Percentiles rank a stretch among this genome's conserved stretches.
Conservation (phyloP, 2,113 vertebrate species). For the Zosterops hypoxanthus region DNA sequence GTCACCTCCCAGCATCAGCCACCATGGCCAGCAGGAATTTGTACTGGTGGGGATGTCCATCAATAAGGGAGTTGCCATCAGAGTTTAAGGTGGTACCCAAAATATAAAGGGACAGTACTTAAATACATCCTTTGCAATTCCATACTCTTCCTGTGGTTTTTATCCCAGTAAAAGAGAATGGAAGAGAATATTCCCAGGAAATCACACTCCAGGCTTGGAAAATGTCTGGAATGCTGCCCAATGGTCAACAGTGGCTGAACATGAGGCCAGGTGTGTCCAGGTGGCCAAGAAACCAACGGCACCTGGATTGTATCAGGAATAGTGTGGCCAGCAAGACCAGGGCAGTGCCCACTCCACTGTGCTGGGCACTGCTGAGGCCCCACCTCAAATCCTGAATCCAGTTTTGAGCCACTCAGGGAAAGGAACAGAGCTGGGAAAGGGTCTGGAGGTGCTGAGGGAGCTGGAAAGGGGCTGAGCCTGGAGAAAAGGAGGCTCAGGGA, state of each 20-base stretch:
- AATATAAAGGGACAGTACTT: not conserved
- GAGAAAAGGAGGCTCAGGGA: not conserved
- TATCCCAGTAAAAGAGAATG: not conserved
- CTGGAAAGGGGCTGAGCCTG: not conserved
- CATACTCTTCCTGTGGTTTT: rapidly evolving
- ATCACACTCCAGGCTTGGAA: not conserved
- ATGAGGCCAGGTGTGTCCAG: not conserved
- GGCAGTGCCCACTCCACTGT: not conserved
- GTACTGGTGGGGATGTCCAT: not conserved
- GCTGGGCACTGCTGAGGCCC: not conserved
- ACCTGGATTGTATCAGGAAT: not conserved
- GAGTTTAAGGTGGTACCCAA: not conserved
- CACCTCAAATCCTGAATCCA: not conserved
- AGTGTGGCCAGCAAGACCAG: not conserved
- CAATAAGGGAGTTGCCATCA: not conserved
- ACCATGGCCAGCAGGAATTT: not conserved
- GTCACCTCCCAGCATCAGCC: not conserved
- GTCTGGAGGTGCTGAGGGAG: not conserved
- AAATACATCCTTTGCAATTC: not conserved
- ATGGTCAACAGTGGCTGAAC: not conserved
- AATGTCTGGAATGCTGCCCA: not conserved
- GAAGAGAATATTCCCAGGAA: not conserved
- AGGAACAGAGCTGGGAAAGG: rapidly evolving
- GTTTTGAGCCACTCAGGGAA: not conserved
- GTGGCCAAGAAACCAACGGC: not conserved